A percentile compares a stretch with the other conserved stretches of the same genome.
phyloP scores from a whole-genome alignment of 2,888 invertebrate genomes.

The Pollenia angustigena region DNA sequence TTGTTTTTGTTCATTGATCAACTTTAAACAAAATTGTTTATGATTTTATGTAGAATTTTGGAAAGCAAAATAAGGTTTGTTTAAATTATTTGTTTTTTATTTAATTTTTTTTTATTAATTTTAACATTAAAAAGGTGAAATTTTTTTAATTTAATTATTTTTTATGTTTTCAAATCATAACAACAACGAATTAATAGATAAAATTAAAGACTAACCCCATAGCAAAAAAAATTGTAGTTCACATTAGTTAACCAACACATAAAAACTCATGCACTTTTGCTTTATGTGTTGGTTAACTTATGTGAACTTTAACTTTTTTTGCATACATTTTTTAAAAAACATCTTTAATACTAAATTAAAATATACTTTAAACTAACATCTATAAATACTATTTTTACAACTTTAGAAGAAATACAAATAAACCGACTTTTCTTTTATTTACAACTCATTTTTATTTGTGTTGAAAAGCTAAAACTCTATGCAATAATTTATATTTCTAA shows the following conservation, averaged over 20 bases:
- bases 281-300: no score
- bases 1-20: slow-evolving; percentile 54
- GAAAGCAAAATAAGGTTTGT: slow-evolving; percentile 94
- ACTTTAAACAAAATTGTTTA: slow-evolving; percentile 54
- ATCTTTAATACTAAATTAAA: no score
- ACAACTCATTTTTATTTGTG: slow-evolving; percentile 12
- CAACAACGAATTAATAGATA: no score
- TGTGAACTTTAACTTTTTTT: no score
- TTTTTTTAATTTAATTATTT: not conserved
- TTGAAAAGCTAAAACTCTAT: not conserved
- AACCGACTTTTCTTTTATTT: slow-evolving; percentile 19
- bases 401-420: not conserved
- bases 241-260: no score
- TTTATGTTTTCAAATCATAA: not conserved
- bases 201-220: no score
- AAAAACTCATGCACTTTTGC: no score
- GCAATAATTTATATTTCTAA: slow-evolving; percentile 20
- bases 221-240: no score
- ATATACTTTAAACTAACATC: no score
- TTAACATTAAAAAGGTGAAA: slow-evolving; percentile 39
- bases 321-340: no score
- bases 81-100: slow-evolving; percentile 53
- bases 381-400: not conserved
- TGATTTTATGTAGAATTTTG: slow-evolving; percentile 87
- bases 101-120: slow-evolving; percentile 41